Evolutionary conservation across 2,113 vertebrate genomes (phyloP).

Genomic region (Oreochromis niloticus): DNA sequence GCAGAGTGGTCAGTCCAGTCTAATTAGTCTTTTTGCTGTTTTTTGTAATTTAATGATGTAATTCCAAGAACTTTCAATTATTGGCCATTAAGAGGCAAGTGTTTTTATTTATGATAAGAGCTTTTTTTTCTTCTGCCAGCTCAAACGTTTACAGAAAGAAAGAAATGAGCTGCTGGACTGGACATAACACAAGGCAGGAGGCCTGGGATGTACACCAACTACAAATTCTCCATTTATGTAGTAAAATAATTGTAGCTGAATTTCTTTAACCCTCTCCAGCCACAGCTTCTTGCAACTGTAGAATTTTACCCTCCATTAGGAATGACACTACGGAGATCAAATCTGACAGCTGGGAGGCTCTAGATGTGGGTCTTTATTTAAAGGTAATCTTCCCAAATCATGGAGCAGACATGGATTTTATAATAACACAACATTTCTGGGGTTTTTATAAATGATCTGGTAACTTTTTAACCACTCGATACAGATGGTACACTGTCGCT

Average conservation of each 20-base stretch:
- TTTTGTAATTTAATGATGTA: neutral
- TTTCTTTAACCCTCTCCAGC: neutral
- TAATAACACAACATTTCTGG: neutral
- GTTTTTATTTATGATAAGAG: neutral
- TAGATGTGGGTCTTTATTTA: neutral
- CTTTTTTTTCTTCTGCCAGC: neutral
- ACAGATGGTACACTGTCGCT: neutral
- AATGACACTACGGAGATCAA: neutral
- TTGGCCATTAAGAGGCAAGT: neutral
- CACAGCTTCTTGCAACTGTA: neutral
- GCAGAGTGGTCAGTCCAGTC: neutral
- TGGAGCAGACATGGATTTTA: neutral
- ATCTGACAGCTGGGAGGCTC: neutral
- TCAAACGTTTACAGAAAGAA: neutral
- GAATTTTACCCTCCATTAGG: neutral
- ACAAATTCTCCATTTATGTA: neutral
- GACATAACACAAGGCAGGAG: neutral
- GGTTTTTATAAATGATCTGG: neutral
- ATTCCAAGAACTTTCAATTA: neutral
- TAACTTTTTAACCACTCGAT: neutral
- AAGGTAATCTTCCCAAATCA: neutral
- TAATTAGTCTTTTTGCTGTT: neutral
- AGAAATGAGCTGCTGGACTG: neutral
- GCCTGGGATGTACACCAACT: neutral
- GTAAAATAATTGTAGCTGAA: neutral